phyloP scores from a whole-genome alignment of 2,888 invertebrate genomes.

The Melieria picta region DNA sequence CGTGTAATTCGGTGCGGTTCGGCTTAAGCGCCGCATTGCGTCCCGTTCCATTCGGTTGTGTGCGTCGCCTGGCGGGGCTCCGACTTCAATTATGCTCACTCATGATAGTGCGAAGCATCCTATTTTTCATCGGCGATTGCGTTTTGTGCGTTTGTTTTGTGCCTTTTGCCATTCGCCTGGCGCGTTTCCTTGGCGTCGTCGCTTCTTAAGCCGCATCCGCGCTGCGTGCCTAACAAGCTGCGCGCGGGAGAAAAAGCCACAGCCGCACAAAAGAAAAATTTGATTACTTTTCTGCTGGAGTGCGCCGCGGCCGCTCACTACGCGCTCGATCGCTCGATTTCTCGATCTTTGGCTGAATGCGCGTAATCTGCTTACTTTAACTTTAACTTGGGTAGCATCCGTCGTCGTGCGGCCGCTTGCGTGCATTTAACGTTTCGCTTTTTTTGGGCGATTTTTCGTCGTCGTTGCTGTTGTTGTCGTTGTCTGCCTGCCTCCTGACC shows the following conservation, averaged over 20 bases:
- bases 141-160: too few relatives aligned
- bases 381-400: constrained; percentile 25
- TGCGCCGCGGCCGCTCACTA: background rate
- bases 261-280: constrained; percentile 18
- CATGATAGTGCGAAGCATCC: background rate
- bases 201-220: too few relatives aligned
- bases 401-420: constrained; percentile 5
- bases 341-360: constrained; percentile 15
- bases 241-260: too few relatives aligned
- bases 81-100: constrained; percentile 5
- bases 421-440: background rate
- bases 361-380: constrained; percentile 28
- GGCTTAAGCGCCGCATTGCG: too few relatives aligned
- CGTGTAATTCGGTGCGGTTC: background rate
- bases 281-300: constrained; percentile 28
- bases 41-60: background rate
- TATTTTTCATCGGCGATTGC: background rate
- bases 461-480: constrained; percentile 4
- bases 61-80: background rate
- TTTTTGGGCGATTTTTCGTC: constrained; percentile 6
- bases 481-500: constrained; percentile 14
- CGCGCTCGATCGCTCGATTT: constrained; percentile 13
- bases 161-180: too few relatives aligned
- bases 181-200: too few relatives aligned
- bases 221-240: too few relatives aligned